Evolutionary conservation across 2,888 invertebrate species (phyloP), one percentile per base, ranked within the genome.

Genomic region (Cistogaster globosa): DNA sequence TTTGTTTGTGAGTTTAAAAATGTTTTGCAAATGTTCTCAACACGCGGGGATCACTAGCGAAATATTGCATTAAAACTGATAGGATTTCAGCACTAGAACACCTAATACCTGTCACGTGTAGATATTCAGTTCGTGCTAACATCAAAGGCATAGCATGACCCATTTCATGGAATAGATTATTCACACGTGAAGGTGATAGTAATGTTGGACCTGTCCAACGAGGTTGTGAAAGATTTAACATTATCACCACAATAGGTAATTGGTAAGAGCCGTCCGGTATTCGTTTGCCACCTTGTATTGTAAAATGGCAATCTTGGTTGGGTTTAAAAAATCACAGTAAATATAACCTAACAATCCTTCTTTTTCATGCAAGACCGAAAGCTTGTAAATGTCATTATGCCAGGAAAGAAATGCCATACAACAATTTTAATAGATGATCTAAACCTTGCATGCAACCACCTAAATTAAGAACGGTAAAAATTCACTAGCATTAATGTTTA

Each of bases 81-180:
- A 99, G 99, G 57, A 99, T 97, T 94, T 99, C 99, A 1, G 99
- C 99, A 6, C 99, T 99, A 87, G 97, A 95, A 91, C 99, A 99
- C 78, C 99, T 94, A 0, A 99, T 99, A 83, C 99, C 99, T 6
- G 98, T 97, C 60, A 99, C 98, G 93, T 99, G 99, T 93, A 99
- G 99, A 93, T 98, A 97, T 84, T 95, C 94, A 0, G 99, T 98
- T 86, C 98, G 94, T 2, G 98, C 99, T 87, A 99, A 93, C 98
- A 99, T 99, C 20, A 99, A 98, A 93, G 99, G 99, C 95, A 99
- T 96, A 18, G 99, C 99, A 93, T 99, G 99, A 0, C 99, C 99
- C 96, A 98, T 96, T 94, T 99, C 99, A 92, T 99, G 99, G 93
- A 99, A 99, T 87, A 99, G 94, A 93, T 99, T 99, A 93, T 99